Percentiles rank a stretch among this genome's conserved stretches.
Conservation (phyloP, 2,888 invertebrate genomes). For the Parnassius glacialis region DNA sequence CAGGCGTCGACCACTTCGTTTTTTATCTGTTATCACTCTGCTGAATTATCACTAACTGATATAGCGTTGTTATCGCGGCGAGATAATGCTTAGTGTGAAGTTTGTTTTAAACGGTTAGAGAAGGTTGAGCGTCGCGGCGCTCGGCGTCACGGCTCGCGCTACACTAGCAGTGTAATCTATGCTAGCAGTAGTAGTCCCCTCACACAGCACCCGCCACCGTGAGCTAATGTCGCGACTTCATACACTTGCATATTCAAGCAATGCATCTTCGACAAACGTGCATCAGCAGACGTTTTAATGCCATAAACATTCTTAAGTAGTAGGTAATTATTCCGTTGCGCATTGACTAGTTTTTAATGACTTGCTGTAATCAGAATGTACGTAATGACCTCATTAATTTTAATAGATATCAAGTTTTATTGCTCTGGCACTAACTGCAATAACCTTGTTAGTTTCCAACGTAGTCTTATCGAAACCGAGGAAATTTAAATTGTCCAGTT, state of each 20-base stretch:
- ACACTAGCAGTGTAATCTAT: constrained; percentile 43
- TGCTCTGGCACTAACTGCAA: constrained; percentile 8
- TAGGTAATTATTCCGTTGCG: constrained; percentile 20
- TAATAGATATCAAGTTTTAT: constrained; percentile 6
- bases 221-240: constrained; percentile 33
- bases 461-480: background rate
- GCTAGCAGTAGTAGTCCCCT: constrained; percentile 21
- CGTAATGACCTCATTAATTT: constrained; percentile 14
- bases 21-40: constrained; percentile 75
- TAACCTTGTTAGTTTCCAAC: constrained; percentile 1
- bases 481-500: background rate
- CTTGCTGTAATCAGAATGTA: constrained; percentile 13
- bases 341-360: constrained; percentile 19
- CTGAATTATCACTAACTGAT: constrained; percentile 68
- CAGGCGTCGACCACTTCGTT: constrained; percentile 65
- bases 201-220: constrained; percentile 29
- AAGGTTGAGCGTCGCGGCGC: constrained; percentile 33
- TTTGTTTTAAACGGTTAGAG: constrained; percentile 58
- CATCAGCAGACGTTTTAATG: constrained; percentile 19
- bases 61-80: constrained; percentile 67
- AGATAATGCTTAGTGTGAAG: constrained; percentile 61
- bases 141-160: constrained; percentile 56
- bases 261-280: constrained; percentile 25
- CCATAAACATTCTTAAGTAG: constrained; percentile 16
- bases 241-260: constrained; percentile 21